phyloP scores from a whole-genome alignment of 2,797 vertebrate genomes.

The Platalea minor region DNA sequence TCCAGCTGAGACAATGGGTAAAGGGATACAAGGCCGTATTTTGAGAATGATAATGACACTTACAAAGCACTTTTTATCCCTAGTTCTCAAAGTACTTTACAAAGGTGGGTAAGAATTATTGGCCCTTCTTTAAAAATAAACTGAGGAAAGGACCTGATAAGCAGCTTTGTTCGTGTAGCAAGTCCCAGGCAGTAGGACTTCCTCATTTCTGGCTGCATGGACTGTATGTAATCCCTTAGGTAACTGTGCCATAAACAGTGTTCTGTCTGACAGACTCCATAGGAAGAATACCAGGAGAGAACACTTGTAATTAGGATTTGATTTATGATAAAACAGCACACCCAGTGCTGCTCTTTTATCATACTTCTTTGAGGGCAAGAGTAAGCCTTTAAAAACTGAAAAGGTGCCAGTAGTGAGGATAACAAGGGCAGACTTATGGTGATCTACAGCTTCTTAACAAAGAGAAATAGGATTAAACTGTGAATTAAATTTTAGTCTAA shows the following conservation, averaged over 20 bases:
- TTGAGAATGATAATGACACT: background rate
- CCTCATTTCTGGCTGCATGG: background rate
- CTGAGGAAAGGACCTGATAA: background rate
- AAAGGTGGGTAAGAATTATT: background rate
- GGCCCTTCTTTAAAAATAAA: background rate
- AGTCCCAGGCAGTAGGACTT: background rate
- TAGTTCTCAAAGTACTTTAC: background rate
- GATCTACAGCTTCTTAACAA: background rate
- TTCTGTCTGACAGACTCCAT: background rate
- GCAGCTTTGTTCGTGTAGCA: background rate
- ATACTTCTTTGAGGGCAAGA: background rate
- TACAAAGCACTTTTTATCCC: background rate
- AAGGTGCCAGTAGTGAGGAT: background rate
- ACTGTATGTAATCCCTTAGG: background rate
- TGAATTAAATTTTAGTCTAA: background rate
- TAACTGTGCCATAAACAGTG: background rate
- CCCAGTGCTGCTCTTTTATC: background rate
- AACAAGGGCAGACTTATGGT: background rate
- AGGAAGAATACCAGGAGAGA: background rate
- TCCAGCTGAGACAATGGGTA: background rate
- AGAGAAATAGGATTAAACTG: background rate
- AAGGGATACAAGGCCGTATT: background rate
- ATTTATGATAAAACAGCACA: constrained; percentile 1
- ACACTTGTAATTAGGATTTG: background rate
- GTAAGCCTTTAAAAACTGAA: background rate